phyloP scores from a whole-genome alignment of 2,113 vertebrate genomes.

The Marmota flaviventris region DNA sequence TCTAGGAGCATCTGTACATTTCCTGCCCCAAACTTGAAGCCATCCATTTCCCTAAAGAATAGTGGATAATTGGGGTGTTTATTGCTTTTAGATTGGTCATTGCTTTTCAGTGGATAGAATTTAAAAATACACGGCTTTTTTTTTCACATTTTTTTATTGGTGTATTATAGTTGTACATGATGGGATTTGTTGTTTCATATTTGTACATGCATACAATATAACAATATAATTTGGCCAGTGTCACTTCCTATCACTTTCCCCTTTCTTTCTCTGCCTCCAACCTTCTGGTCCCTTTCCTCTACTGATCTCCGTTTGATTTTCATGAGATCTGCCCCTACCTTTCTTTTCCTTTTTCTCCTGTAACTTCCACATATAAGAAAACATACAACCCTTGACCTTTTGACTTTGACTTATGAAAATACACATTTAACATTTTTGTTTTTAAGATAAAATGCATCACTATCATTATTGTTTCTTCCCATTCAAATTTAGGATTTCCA shows the following conservation, averaged over 20 bases:
- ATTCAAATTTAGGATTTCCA: neutral
- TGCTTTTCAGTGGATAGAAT: constrained; percentile 2
- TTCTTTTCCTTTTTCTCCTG: no score
- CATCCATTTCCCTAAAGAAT: constrained; percentile 34
- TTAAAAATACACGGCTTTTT: neutral
- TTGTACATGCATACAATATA: no score
- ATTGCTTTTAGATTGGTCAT: constrained; percentile 3
- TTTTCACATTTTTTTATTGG: neutral
- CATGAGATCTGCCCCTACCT: no score
- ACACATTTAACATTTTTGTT: neutral
- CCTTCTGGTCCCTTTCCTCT: no score
- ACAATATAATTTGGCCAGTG: no score
- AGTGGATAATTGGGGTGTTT: neutral
- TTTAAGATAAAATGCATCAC: neutral
- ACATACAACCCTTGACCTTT: no score
- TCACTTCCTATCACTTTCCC: no score
- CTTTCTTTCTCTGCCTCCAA: no score
- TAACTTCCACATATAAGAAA: no score
- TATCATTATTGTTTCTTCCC: neutral
- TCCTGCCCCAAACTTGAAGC: neutral
- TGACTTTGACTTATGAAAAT: neutral
- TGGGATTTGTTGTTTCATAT: no score
- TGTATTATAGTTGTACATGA: no score
- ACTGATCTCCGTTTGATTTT: no score
- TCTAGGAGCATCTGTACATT: neutral